A percentile compares a stretch with the other conserved stretches of the same genome.
Evolutionary conservation across 2,113 vertebrate genomes (phyloP).

Genomic region (Acanthochromis polyacanthus): DNA sequence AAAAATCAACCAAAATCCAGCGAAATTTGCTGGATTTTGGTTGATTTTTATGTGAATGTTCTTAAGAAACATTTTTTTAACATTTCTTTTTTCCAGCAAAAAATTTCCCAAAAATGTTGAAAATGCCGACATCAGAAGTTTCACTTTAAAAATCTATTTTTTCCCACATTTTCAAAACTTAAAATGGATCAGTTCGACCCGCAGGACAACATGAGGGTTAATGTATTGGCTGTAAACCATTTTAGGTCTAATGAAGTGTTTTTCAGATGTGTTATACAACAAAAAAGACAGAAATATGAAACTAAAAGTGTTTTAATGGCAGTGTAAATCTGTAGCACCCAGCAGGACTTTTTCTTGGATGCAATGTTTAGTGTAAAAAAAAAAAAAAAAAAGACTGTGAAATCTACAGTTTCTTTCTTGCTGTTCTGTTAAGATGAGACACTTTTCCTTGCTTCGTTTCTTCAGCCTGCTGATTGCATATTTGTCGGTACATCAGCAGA

Average conservation of each 20-base stretch:
- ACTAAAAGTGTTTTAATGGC: constrained; percentile 16
- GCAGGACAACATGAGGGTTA: too few species aligned
- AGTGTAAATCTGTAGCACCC: neutral
- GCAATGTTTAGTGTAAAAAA: constrained; percentile 1
- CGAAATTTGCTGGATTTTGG: too few species aligned
- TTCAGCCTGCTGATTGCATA: constrained; percentile 41
- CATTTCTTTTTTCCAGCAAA: too few species aligned
- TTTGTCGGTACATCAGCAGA: constrained; percentile 30
- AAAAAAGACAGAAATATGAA: constrained; percentile 16
- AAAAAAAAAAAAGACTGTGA: constrained; percentile 12
- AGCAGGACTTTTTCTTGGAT: constrained; percentile 11
- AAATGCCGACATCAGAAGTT: too few species aligned
- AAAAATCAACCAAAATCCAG: too few species aligned
- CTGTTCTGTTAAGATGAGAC: constrained; percentile 17
- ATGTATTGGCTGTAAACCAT: neutral
- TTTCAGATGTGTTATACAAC: constrained; percentile 11
- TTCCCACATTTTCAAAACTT: too few species aligned
- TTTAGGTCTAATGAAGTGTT: constrained; percentile 3
- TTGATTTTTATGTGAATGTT: too few species aligned
- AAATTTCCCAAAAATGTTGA: too few species aligned
- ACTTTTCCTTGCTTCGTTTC: constrained; percentile 27
- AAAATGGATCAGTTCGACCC: too few species aligned
- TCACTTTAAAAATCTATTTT: too few species aligned
- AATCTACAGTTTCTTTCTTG: constrained; percentile 4
- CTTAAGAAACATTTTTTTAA: too few species aligned